Evolutionary conservation across 2,113 vertebrate species (phyloP).

Genomic region (Rhabdornis inornatus): DNA sequence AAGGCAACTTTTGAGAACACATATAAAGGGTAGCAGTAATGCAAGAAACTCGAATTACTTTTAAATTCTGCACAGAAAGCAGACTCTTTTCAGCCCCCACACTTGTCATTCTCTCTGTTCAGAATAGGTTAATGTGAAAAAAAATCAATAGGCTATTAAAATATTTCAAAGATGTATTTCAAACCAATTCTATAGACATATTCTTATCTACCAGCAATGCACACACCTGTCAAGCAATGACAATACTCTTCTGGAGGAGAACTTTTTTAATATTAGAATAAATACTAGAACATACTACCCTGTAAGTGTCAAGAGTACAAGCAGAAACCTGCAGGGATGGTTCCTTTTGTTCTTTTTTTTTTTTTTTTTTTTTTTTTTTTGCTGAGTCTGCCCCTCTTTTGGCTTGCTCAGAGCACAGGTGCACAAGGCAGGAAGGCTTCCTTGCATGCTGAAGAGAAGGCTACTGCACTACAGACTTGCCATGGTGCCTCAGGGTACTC

Average conservation of each 20-base stretch:
- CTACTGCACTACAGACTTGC: neutral
- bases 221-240: neutral
- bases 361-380: too few species aligned
- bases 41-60: neutral
- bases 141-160: constrained; percentile 61
- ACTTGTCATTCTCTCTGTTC: neutral
- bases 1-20: neutral
- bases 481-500: neutral
- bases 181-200: neutral
- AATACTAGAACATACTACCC: neutral
- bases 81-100: neutral
- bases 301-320: constrained; percentile 27
- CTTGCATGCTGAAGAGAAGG: neutral
- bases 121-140: neutral
- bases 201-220: neutral
- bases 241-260: neutral
- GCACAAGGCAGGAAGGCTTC: neutral
- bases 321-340: neutral
- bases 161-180: constrained; percentile 44
- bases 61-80: constrained; percentile 42
- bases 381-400: neutral
- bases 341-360: neutral
- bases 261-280: neutral
- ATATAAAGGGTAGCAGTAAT: neutral
- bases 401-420: constrained; percentile 32